Conservation (phyloP, 2,888 invertebrate species). For the Scelioninae gen. 1 region DNA sequence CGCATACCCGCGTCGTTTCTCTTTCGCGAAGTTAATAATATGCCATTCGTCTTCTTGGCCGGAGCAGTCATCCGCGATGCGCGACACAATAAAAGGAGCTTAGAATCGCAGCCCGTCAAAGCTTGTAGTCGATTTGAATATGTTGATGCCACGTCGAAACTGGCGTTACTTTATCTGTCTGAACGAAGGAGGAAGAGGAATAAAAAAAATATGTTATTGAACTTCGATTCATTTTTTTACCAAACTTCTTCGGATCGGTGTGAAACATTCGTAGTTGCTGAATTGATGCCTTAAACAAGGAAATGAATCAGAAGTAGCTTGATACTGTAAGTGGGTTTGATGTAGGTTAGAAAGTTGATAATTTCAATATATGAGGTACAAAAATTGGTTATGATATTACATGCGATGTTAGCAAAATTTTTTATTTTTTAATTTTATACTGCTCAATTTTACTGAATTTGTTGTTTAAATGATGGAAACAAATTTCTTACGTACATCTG, state of each 20-base stretch:
- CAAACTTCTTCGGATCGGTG: slow-evolving; percentile 8
- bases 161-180: slow-evolving; percentile 10
- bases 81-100: slow-evolving; percentile 24
- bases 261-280: not conserved
- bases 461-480: too few species aligned
- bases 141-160: slow-evolving; percentile 5
- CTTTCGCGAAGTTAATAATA: slow-evolving; percentile 52
- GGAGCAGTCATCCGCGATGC: slow-evolving; percentile 35
- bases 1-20: slow-evolving; percentile 45
- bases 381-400: too few species aligned
- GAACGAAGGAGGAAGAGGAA: not conserved
- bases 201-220: not conserved
- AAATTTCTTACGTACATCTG: too few species aligned
- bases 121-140: slow-evolving; percentile 27
- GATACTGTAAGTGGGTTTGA: too few species aligned
- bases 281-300: not conserved
- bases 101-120: slow-evolving; percentile 13
- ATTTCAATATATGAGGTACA: too few species aligned
- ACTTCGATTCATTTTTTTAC: not conserved
- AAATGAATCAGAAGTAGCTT: too few species aligned
- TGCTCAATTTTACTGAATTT: too few species aligned
- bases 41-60: slow-evolving; percentile 35
- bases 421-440: too few species aligned
- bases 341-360: too few species aligned
- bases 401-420: too few species aligned